Evolutionary conservation across 1,140 invertebrate genomes (phyloP), one percentile per base, ranked within the genome.

Genomic region (Lepidurus arcticus): DNA sequence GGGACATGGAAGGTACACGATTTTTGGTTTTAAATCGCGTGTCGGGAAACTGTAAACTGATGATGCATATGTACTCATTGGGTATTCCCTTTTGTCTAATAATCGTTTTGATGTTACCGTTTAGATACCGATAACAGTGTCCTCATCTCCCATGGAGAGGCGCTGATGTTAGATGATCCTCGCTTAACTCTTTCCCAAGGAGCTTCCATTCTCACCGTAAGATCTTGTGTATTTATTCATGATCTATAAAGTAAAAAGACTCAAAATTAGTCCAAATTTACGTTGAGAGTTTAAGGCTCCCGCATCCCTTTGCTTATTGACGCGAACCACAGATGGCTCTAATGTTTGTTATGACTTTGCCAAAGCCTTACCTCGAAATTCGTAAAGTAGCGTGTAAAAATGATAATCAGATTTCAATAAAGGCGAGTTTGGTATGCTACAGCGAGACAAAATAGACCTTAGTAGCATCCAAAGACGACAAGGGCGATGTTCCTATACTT

Each of bases 81-180:
- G 9, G 6, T 21, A 9, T 65, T 65, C 13, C 21, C 1, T 65
- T 9, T 21, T 65, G 10, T 47, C 16, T 47, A 16, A 65, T 34
- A 34, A 34, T 34, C 34, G 21, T 65, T 13, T n/a, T 21, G 13
- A 21, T 65, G 16, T 65, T 65, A 6, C 0, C 13, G 21, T n/a
- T 65, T 65, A 65, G 53, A 21, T 21, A 21, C 4, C 53, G 53
- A 21, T 21, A 21, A 65, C 53, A 65, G 8, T 65, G 13, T 65
- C 53, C 8, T 65, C 53, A 65, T 65, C 21, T 65, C 53, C 13
- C 53, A 65, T 65, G 53, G 53, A 65, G 53, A 65, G 21, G 53
- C 53, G 53, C 13, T 65, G 53, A 65, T 65, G 53, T 13, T 65
- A 65, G 53, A 65, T 7, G 53, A 65, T 65, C 53, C 53, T 65